Conservation (phyloP, 2,797 vertebrate genomes). For the Hapalemur alaotrensis region DNA sequence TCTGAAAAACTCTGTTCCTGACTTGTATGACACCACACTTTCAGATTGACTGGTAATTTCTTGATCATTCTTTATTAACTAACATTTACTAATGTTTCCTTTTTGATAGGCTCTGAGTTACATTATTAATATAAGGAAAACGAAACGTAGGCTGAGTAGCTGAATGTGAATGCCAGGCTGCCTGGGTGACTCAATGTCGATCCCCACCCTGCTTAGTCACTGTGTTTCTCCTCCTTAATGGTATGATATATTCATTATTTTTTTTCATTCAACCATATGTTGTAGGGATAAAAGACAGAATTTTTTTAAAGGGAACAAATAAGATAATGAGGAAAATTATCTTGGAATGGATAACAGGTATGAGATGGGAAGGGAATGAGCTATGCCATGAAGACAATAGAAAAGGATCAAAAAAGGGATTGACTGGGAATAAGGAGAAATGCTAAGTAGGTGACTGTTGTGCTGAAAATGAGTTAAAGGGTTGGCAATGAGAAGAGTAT, state of each 20-base stretch:
- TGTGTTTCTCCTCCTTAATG: background rate
- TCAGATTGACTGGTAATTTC: background rate
- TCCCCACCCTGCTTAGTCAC: background rate
- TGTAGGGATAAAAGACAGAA: background rate
- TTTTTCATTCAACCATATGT: background rate
- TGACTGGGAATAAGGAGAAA: background rate
- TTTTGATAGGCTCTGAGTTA: background rate
- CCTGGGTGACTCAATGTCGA: background rate
- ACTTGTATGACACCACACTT: background rate
- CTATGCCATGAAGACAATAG: background rate
- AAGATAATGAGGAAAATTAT: background rate
- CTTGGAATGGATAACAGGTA: background rate
- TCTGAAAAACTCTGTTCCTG: background rate
- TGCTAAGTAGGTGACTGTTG: background rate
- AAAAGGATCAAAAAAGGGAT: background rate
- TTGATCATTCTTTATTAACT: background rate
- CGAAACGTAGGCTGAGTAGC: background rate
- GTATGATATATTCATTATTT: background rate
- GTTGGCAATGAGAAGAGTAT: background rate
- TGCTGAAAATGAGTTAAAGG: background rate
- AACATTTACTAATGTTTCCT: background rate
- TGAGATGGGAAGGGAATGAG: background rate
- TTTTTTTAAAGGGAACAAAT: background rate
- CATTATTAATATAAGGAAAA: background rate
- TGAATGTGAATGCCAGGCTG: background rate